A percentile compares a stretch with the other conserved stretches of the same genome.
Conservation (phyloP, 1,140 invertebrate species). For the Nephila pilipes region DNA sequence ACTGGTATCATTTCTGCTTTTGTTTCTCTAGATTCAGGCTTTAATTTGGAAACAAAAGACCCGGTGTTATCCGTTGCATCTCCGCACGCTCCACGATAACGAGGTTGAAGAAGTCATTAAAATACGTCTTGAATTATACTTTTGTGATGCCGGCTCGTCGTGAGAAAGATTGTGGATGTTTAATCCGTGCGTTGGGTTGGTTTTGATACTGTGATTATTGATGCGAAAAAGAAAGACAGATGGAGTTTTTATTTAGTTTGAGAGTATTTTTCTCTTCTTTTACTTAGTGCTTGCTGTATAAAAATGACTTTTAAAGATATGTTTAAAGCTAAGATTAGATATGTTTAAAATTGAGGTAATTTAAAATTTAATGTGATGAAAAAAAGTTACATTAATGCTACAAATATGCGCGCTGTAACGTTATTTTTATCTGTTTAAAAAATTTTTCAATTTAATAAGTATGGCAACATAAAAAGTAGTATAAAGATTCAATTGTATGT, state of each 20-base stretch:
- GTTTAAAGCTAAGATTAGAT: no score
- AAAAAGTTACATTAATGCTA: no score
- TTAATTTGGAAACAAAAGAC: constrained; percentile 66
- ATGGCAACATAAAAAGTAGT: no score
- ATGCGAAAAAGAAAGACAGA: neutral
- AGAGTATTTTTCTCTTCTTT: no score
- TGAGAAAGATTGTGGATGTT: constrained; percentile 13
- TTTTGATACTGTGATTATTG: neutral
- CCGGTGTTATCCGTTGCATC: constrained; percentile 16
- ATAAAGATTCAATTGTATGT: no score
- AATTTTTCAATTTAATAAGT: no score
- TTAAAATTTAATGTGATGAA: no score
- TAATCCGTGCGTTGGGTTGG: neutral
- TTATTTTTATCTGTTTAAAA: no score
- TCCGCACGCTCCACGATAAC: constrained; percentile 35
- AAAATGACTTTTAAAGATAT: no score
- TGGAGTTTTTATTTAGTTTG: neutral
- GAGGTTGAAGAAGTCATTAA: constrained; percentile 33
- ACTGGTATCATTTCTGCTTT: constrained; percentile 46
- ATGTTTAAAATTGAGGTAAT: no score
- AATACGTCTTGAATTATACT: constrained; percentile 22
- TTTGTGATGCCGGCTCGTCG: neutral
- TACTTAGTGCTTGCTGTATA: no score
- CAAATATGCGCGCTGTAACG: no score
- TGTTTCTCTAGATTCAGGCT: constrained; percentile 4